phyloP scores from a whole-genome alignment of 2,797 vertebrate genomes.

The Acipenser ruthenus region DNA sequence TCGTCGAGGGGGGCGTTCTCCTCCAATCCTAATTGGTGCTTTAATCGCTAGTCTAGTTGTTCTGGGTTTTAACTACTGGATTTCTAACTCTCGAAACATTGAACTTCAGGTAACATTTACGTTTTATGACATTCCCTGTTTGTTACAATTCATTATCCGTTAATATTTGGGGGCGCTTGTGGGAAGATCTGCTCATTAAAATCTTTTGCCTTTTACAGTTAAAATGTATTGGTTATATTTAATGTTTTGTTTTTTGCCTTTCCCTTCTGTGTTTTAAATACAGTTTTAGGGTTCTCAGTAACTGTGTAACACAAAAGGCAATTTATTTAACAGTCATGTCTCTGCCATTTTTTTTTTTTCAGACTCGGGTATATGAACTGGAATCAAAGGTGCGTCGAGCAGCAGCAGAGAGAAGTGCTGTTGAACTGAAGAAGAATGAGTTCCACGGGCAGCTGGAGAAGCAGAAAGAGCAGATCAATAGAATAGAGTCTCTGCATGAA shows the following conservation, averaged over 20 bases:
- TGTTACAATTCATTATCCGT: not conserved
- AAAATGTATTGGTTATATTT: not conserved
- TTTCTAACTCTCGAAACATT: constrained; percentile 77
- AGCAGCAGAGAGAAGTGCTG: constrained; percentile 62
- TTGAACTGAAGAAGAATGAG: constrained; percentile 75
- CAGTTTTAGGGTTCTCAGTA: too few relatives aligned
- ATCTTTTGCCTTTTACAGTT: not conserved
- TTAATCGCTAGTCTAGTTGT: constrained; percentile 76
- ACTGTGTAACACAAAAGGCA: too few relatives aligned
- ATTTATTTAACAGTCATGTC: too few relatives aligned
- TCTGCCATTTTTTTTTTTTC: constrained; percentile 1
- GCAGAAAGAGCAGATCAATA: constrained; percentile 69
- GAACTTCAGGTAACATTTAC: constrained; percentile 72
- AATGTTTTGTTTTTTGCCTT: not conserved
- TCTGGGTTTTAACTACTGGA: constrained; percentile 92
- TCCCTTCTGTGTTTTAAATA: too few relatives aligned
- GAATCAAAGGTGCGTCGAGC: constrained; percentile 71
- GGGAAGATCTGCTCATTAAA: not conserved
- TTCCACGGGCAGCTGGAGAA: constrained; percentile 72
- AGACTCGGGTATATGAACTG: constrained; percentile 76
- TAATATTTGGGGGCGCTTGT: not conserved
- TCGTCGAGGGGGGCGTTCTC: constrained; percentile 78
- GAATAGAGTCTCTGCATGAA: constrained; percentile 70
- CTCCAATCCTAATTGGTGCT: constrained; percentile 74
- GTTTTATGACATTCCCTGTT: not conserved